Evolutionary conservation across 2,888 invertebrate genomes (phyloP), one percentile per base, ranked within the genome.

Genomic region (Augochlorella aurata): DNA sequence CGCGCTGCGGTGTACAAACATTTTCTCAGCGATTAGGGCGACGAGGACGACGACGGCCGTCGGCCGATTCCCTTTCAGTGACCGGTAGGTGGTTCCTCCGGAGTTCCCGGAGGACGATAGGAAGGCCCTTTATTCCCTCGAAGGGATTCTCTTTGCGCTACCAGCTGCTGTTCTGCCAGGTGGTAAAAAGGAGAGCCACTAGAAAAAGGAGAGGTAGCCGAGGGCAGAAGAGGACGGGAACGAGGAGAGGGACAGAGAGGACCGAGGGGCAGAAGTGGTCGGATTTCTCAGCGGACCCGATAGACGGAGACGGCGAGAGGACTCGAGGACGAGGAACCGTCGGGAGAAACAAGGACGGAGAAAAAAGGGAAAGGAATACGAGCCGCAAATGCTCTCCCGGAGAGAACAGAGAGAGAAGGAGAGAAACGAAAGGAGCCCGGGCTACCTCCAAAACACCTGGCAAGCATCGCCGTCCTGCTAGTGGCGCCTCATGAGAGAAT

Each of bases 371-470:
- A 72, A 77, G 74, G 70, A 68, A 72, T 24, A 29, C 45, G 50
- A 14, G 61, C 68, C 72, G 61, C 61, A 69, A 68, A 45, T 50
- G 71, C 29, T 72, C 21, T 69, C 66, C 38, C 61, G 14, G 66
- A 67, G 67, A 68, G 66, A 58, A 68, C 52, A 18, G 76, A 79
- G 66, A 69, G 49, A 21, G 21, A 45, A 38, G 61, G 66, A 82
- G 74, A 73, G 45, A 72, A 85, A 80, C 58, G 68, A 82, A 58
- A 61, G 74, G 76, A 81, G 75, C 29, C 61, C 29, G 29, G 68
- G 70, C 80, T 85, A 86, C 86, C 82, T 87, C 82, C 80, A 86
- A 88, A 91, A 91, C 91, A 91, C 91, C 91, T 91, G 91, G 90
- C 91, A 88, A 89, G 89, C 89, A 89, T 89, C 86, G 77, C 82